Conservation (phyloP, 2,797 vertebrate genomes). For the Alosa sapidissima region DNA sequence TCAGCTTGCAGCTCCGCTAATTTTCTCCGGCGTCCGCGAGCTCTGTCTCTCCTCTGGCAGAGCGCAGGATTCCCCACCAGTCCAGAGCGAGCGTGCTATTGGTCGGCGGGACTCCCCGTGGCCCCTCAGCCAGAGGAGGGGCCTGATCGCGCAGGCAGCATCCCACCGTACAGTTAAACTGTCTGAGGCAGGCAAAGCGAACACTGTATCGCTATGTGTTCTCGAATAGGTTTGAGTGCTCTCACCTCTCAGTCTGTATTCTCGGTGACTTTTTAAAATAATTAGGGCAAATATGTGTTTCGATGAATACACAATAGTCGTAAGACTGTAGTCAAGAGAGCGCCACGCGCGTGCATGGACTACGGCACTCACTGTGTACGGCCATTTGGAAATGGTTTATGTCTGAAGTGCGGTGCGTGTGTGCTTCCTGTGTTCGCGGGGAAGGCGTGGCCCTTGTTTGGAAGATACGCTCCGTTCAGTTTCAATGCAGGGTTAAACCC, state of each 20-base stretch:
- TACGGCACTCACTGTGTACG: neutral
- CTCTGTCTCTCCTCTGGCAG: slow-evolving; percentile 35
- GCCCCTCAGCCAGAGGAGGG: slow-evolving; percentile 61
- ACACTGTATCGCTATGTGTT: neutral
- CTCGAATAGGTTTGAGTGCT: neutral
- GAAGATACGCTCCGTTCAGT: neutral
- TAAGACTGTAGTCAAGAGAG: no score
- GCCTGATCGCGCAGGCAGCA: slow-evolving; percentile 43
- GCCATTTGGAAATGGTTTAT: neutral
- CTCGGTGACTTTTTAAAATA: neutral
- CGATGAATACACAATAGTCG: neutral
- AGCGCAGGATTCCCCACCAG: slow-evolving; percentile 64
- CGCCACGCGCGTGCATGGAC: neutral
- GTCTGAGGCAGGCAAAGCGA: neutral
- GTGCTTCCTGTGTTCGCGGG: neutral
- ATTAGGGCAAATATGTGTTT: neutral
- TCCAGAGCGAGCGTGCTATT: slow-evolving; percentile 65
- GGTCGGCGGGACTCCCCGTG: slow-evolving; percentile 61
- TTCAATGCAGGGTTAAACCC: neutral
- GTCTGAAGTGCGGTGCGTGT: neutral
- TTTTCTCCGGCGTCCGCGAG: slow-evolving; percentile 45
- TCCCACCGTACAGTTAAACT: neutral
- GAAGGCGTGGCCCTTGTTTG: slow-evolving; percentile 12
- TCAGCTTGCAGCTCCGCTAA: slow-evolving; percentile 47
- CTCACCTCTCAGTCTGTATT: neutral